Conservation (phyloP, 2,888 invertebrate species). For the Sinotaia quadrata region DNA sequence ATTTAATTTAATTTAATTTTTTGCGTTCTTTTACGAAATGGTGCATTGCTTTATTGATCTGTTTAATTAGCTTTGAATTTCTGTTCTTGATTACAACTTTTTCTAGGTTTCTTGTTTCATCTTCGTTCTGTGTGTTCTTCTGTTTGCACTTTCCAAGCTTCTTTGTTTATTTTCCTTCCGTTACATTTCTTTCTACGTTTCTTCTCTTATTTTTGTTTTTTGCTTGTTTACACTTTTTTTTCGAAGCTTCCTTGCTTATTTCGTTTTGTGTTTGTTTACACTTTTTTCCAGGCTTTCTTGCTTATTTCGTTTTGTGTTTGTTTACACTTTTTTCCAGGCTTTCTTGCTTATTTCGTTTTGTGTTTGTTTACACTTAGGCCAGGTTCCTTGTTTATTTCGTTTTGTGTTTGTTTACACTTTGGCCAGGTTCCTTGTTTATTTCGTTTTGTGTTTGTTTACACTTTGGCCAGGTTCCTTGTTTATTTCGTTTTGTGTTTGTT, state of each 20-base stretch:
- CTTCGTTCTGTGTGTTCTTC: neutral
- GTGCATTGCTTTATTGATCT: conserved; percentile 1
- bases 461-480: too few relatives aligned
- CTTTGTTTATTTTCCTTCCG: neutral
- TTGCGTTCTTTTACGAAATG: neutral
- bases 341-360: too few relatives aligned
- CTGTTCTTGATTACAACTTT: neutral
- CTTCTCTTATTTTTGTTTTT: neutral
- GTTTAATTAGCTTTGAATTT: neutral
- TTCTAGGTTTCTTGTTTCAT: neutral
- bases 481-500: too few relatives aligned
- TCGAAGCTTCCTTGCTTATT: neutral
- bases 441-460: too few relatives aligned
- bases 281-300: too few relatives aligned
- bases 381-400: too few relatives aligned
- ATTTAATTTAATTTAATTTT: neutral
- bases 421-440: too few relatives aligned
- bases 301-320: too few relatives aligned
- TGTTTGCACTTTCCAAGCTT: neutral
- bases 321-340: too few relatives aligned
- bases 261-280: neutral
- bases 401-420: too few relatives aligned
- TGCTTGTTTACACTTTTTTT: neutral
- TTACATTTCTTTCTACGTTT: neutral
- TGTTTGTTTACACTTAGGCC: too few relatives aligned